These are phyloP conservation scores for Biston betularia DNA, from an alignment of 2,888 invertebrate genomes.

Conservation along the genomic window DNA sequence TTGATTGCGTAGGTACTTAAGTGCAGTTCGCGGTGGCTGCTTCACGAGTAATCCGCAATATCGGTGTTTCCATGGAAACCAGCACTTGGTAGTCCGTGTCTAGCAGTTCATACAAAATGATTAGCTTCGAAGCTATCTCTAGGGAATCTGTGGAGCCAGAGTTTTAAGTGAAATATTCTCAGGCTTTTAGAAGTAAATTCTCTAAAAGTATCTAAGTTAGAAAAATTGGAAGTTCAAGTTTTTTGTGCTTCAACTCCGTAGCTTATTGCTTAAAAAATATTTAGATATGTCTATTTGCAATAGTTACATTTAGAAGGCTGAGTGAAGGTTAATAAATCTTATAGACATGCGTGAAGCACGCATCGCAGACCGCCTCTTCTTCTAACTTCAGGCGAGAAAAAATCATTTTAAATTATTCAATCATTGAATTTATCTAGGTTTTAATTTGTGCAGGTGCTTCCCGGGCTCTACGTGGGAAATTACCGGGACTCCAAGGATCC, in stretches of 20 bases:
- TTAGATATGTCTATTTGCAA: background rate
- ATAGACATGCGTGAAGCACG: too few species aligned
- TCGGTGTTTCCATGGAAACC: slow-evolving; percentile 30
- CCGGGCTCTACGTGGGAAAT: slow-evolving; percentile 98
- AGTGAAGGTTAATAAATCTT: too few species aligned
- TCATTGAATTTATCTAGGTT: background rate
- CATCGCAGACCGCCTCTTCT: too few species aligned
- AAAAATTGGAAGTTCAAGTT: background rate
- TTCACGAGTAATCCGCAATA: slow-evolving; percentile 21
- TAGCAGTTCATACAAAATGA: background rate
- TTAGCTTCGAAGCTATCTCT: slow-evolving; percentile 2
- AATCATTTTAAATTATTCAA: too few species aligned
- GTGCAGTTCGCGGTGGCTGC: slow-evolving; percentile 18
- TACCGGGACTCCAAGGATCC: slow-evolving; percentile 98
- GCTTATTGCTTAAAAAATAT: background rate
- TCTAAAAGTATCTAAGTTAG: background rate
- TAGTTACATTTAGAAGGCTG: background rate
- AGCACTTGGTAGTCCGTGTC: slow-evolving; percentile 6
- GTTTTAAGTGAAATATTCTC: slow-evolving; percentile 12
- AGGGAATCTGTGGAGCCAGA: slow-evolving; percentile 9
- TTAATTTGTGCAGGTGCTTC: slow-evolving; percentile 90
- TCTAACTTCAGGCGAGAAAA: too few species aligned
- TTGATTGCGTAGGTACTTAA: slow-evolving; percentile 26
- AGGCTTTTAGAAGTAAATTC: background rate
- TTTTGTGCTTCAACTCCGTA: background rate